Conservation (phyloP, 2,113 vertebrate species). For the Psophia crepitans region DNA sequence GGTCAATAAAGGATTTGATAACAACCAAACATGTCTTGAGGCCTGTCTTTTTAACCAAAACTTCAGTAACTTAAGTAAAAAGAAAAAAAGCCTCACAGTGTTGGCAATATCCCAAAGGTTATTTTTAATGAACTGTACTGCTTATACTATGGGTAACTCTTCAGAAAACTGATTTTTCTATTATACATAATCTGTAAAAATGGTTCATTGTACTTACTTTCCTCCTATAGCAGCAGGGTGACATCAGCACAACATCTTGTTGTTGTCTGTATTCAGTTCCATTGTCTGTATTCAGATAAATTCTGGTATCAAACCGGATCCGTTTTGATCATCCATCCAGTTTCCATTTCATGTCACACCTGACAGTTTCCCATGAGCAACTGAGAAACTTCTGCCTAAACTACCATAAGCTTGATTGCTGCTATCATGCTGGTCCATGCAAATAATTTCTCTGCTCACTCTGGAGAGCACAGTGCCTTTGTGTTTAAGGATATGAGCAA, state of each 20-base stretch:
- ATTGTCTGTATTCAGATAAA: too few relatives aligned
- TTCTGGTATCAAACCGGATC: not conserved
- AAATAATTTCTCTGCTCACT: not conserved
- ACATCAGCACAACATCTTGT: not conserved
- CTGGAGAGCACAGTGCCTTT: not conserved
- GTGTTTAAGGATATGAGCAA: not conserved
- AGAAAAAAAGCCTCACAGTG: not conserved
- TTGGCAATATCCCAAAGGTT: not conserved
- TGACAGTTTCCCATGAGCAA: conserved; percentile 28
- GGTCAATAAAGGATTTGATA: not conserved
- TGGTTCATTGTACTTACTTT: not conserved
- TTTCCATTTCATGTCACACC: not conserved
- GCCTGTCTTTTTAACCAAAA: not conserved
- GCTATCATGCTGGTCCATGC: conserved; percentile 11
- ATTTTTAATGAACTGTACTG: not conserved
- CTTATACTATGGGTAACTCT: not conserved
- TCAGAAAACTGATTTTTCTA: not conserved
- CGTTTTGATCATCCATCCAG: not conserved
- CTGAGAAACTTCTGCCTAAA: conserved; percentile 3
- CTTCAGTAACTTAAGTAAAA: not conserved
- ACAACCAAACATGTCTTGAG: not conserved
- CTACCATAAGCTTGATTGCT: not conserved
- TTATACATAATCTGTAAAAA: not conserved
- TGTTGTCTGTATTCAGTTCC: rapidly evolving
- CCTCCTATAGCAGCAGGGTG: not conserved